Conservation (phyloP, 2,888 invertebrate genomes). For the Andrena flavipes region DNA sequence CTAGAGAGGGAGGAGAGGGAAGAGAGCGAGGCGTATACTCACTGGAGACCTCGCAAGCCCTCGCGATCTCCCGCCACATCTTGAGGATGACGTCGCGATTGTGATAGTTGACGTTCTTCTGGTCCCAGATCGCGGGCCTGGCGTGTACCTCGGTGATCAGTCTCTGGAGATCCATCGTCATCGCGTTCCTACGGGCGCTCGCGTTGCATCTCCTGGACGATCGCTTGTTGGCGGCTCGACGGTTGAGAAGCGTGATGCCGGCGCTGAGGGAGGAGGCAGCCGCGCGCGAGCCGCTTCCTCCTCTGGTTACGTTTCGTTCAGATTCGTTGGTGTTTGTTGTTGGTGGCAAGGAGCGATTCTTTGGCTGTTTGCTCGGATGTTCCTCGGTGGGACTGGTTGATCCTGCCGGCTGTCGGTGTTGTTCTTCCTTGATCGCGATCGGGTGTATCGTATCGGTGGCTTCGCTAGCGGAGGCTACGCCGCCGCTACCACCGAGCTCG, state of each 20-base stretch:
- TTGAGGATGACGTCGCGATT: slow-evolving; percentile 78
- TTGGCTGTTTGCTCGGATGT: slow-evolving; percentile 26
- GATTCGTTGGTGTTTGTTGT: slow-evolving; percentile 47
- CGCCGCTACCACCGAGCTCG: slow-evolving; percentile 36
- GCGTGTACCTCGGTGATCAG: slow-evolving; percentile 77
- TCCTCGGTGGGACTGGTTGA: slow-evolving; percentile 44
- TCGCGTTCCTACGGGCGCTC: slow-evolving; percentile 71
- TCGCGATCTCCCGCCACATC: slow-evolving; percentile 79
- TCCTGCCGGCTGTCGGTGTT: slow-evolving; percentile 26
- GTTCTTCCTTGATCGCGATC: slow-evolving; percentile 30
- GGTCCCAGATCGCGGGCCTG: slow-evolving; percentile 79
- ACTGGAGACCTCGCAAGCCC: slow-evolving; percentile 78
- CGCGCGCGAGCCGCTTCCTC: slow-evolving; percentile 69
- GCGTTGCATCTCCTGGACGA: slow-evolving; percentile 72
- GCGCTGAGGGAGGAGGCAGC: slow-evolving; percentile 66
- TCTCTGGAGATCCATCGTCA: slow-evolving; percentile 77
- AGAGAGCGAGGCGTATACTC: slow-evolving; percentile 64
- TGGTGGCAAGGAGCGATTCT: slow-evolving; percentile 36
- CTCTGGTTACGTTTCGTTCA: slow-evolving; percentile 58
- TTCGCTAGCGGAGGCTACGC: background rate
- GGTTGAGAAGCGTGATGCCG: slow-evolving; percentile 71
- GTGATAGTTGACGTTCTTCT: slow-evolving; percentile 79
- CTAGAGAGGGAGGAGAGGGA: slow-evolving; percentile 5
- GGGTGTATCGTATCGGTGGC: slow-evolving; percentile 11
- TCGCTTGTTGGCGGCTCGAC: slow-evolving; percentile 63